phyloP scores from a whole-genome alignment of 2,888 invertebrate species.

The Flexamia atlantica region DNA sequence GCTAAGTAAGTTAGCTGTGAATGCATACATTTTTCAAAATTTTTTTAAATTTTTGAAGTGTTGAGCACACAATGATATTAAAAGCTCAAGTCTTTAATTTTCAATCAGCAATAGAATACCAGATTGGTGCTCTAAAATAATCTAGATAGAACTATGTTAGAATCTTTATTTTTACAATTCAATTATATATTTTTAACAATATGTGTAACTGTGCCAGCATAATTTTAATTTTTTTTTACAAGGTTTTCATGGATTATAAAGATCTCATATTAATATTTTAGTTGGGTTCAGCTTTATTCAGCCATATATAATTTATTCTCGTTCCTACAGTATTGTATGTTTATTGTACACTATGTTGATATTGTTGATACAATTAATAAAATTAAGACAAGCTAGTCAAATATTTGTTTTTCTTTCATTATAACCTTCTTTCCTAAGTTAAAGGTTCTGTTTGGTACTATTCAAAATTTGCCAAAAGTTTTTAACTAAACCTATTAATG shows the following conservation, averaged over 20 bases:
- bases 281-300: too few relatives aligned
- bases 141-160: too few relatives aligned
- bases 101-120: too few relatives aligned
- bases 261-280: too few relatives aligned
- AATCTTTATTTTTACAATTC: not conserved
- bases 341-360: slow-evolving; percentile 21
- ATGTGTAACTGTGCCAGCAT: not conserved
- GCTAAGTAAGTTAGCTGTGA: too few relatives aligned
- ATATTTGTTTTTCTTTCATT: not conserved
- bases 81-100: too few relatives aligned
- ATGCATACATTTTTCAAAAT: too few relatives aligned
- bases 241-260: not conserved
- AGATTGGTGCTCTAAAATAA: too few relatives aligned
- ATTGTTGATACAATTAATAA: not conserved
- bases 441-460: not conserved
- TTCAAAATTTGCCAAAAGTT: too few relatives aligned
- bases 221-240: not conserved
- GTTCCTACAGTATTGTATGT: slow-evolving; percentile 27
- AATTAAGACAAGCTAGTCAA: slow-evolving; percentile 13
- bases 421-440: not conserved
- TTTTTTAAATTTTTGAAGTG: too few relatives aligned
- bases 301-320: not conserved
- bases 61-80: too few relatives aligned
- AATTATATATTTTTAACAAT: not conserved
- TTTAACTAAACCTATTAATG: too few relatives aligned